Base-by-base conservation (phyloP, 2,113 vertebrate species). In the Odontophorus gujanensis region DNA sequence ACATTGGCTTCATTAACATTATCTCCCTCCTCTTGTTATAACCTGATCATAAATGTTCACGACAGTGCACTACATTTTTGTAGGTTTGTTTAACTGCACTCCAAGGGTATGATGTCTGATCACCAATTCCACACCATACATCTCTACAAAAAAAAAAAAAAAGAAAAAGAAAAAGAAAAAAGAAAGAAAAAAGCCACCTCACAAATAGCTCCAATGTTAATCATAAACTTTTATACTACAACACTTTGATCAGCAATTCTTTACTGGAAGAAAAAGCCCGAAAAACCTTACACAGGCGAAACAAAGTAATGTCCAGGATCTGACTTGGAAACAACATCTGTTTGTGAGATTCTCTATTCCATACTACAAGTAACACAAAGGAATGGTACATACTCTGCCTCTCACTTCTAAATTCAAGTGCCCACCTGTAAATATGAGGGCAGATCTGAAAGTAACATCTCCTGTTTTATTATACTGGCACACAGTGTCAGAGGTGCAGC, bases 1-100 rank as follows among this genome's bases (percentile, higher is more conserved):
- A 71, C 83, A 92, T 95, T 57, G 47, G 90, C 93, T 95, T 97
- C 95, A 93, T 97, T 96, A 97, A 87, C 69, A 87, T 95, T 96
- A 94, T 92, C 92, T 97, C 61, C 66, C 34, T 94, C 94, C 67
- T 92, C 83, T 93, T 96, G 71, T 96, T 97, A 96, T 85, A 90
- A 92, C 69, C 81, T 93, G 88, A 72, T 95, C 96, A 94, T 97
- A 98, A 97, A 96, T 74, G 90, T 96, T 97, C 94, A 76, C 88
- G 94, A 93, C 69, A 88, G 69, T 82, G 83, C 81, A 89, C 95
- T 95, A 96, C 92, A 95, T 40, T 40, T 40, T 40, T 40, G 40
- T 40, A 81, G 59, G 92, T 59, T 93, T 80, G 81, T 94, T 81
- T 96, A 94, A 97, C 87, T 82, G 85, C 57, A 50, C 96, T 96